A percentile compares a stretch with the other conserved stretches of the same genome.
These are phyloP conservation scores for Bovichtus diacanthus DNA, from an alignment of 2,797 vertebrate species.

Conservation along the genomic window DNA sequence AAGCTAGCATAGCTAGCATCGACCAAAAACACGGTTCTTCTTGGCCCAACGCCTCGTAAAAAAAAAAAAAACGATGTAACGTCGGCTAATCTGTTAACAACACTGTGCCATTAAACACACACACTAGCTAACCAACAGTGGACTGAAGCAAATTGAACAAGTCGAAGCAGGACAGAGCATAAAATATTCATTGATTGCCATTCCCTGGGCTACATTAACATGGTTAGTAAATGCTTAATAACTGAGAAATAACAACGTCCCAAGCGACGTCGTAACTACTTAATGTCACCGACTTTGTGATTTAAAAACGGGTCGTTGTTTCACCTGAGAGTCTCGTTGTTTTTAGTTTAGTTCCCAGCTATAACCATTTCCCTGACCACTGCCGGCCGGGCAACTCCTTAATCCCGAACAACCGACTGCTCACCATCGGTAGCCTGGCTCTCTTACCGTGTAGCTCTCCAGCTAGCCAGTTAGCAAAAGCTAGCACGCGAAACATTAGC, in stretches of 20 bases:
- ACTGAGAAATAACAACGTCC: constrained; percentile 46
- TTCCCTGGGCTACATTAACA: constrained; percentile 31
- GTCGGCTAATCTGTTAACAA: constrained; percentile 31
- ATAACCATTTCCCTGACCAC: constrained; percentile 57
- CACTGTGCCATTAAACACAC: neutral
- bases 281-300: constrained; percentile 13
- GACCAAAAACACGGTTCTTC: constrained; percentile 59
- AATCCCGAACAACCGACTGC: constrained; percentile 80
- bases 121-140: neutral
- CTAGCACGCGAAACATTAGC: constrained; percentile 66
- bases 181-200: constrained; percentile 67
- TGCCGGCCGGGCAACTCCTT: constrained; percentile 84
- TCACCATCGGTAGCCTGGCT: constrained; percentile 58
- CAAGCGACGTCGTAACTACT: constrained; percentile 22
- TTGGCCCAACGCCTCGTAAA: constrained; percentile 58
- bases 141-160: constrained; percentile 25
- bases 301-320: constrained; percentile 11
- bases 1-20: constrained; percentile 58
- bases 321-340: constrained; percentile 51
- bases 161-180: constrained; percentile 34
- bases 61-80: constrained; percentile 25
- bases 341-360: constrained; percentile 48
- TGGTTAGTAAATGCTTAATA: constrained; percentile 66
- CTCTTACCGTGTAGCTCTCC: constrained; percentile 63
- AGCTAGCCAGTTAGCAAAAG: constrained; percentile 72